These are phyloP conservation scores for Euphydryas editha DNA, from an alignment of 2,888 invertebrate species.

Conservation along the genomic window DNA sequence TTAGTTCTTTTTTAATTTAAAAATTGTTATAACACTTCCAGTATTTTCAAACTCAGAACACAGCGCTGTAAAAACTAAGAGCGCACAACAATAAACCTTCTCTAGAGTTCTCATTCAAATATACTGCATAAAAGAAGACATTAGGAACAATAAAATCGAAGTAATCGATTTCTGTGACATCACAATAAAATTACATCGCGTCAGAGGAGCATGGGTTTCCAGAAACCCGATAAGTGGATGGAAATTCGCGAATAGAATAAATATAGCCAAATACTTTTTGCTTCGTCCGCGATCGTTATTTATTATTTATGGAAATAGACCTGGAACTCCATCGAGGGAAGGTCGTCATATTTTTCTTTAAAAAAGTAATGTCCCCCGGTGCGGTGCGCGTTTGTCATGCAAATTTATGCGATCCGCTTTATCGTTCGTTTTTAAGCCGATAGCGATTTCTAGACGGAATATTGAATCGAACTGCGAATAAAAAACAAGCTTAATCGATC, in stretches of 20 bases:
- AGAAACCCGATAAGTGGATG: conserved; percentile 73
- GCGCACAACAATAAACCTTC: conserved; percentile 23
- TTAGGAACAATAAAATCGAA: conserved; percentile 34
- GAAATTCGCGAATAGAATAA: conserved; percentile 77
- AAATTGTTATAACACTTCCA: not conserved
- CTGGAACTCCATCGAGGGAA: conserved; percentile 74
- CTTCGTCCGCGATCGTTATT: conserved; percentile 77
- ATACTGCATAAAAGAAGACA: conserved; percentile 37
- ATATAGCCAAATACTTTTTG: conserved; percentile 75
- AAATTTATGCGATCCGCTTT: conserved; percentile 81
- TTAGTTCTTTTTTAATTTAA: not conserved
- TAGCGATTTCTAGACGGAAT: conserved; percentile 76
- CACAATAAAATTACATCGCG: conserved; percentile 45
- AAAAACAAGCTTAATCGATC: conserved; percentile 62
- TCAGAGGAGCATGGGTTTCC: conserved; percentile 38
- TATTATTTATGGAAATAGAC: conserved; percentile 83
- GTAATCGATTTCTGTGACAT: conserved; percentile 51
- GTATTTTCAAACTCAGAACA: not conserved
- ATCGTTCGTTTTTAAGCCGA: conserved; percentile 74
- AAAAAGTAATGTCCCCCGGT: conserved; percentile 75
- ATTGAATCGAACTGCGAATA: conserved; percentile 67
- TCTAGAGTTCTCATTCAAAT: conserved; percentile 33
- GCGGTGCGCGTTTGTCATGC: conserved; percentile 76
- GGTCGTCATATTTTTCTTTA: conserved; percentile 82
- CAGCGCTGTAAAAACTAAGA: conserved; percentile 3